Conservation (phyloP, 2,888 invertebrate genomes). For the Brachyptera putata region DNA sequence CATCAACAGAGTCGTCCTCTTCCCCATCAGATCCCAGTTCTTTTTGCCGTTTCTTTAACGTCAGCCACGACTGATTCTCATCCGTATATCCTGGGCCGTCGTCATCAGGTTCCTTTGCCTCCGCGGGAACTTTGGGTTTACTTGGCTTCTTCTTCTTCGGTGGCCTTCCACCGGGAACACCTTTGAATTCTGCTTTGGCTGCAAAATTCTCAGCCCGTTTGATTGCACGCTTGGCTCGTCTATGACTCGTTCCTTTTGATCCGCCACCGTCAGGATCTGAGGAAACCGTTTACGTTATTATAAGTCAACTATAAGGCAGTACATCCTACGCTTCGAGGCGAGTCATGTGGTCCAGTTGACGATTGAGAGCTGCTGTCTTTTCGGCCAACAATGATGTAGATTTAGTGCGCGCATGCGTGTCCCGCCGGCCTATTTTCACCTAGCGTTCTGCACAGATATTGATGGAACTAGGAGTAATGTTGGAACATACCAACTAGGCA, state of each 20-base stretch:
- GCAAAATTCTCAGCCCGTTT: constrained; percentile 52
- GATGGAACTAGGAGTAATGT: too few relatives aligned
- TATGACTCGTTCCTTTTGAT: constrained; percentile 52
- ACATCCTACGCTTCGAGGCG: too few relatives aligned
- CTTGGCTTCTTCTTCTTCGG: constrained; percentile 42
- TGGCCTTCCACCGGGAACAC: constrained; percentile 34
- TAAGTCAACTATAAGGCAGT: too few relatives aligned
- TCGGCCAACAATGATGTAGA: too few relatives aligned
- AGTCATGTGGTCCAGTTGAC: too few relatives aligned
- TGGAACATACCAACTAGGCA: too few relatives aligned
- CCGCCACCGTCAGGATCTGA: constrained; percentile 21
- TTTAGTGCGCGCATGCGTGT: too few relatives aligned
- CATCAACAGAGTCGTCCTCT: constrained; percentile 35
- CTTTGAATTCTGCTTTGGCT: constrained; percentile 40
- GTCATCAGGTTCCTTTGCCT: background rate
- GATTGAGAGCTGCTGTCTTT: too few relatives aligned
- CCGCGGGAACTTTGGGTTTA: constrained; percentile 39
- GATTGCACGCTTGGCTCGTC: constrained; percentile 63
- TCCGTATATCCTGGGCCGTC: constrained; percentile 18
- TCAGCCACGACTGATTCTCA: constrained; percentile 36
- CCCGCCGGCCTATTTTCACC: too few relatives aligned
- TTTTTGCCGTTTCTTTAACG: constrained; percentile 35
- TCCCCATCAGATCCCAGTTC: constrained; percentile 37
- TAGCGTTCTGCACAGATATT: too few relatives aligned
- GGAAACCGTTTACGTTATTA: too few relatives aligned